These are phyloP conservation scores for Dinocampus coccinellae DNA, from an alignment of 2,888 invertebrate species.

Conservation along the genomic window DNA sequence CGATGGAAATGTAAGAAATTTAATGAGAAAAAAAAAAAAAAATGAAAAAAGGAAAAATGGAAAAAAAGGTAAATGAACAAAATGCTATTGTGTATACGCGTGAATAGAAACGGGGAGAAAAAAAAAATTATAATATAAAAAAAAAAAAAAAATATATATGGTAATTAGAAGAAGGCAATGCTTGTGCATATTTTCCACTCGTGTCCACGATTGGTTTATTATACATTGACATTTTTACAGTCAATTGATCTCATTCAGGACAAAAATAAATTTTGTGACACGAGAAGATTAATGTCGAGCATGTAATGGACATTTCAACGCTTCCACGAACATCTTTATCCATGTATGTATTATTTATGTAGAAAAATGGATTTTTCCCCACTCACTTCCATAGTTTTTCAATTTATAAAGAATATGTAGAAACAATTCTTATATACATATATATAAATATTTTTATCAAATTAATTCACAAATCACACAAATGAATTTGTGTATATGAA, in stretches of 20 bases:
- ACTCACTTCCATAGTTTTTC: not conserved
- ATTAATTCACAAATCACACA: not conserved
- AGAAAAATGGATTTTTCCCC: constrained; percentile 4
- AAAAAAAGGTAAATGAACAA: not conserved
- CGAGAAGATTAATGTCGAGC: constrained; percentile 25
- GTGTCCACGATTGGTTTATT: constrained; percentile 7
- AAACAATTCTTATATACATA: constrained; percentile 19
- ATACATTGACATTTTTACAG: not conserved
- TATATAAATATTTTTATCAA: not conserved
- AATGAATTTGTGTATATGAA: constrained; percentile 6
- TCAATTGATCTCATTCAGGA: constrained; percentile 22
- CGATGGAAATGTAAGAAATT: constrained; percentile 4
- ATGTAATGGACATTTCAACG: constrained; percentile 14
- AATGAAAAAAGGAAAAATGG: not conserved
- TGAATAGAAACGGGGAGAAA: not conserved
- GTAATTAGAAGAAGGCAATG: not conserved
- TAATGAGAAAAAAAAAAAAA: not conserved
- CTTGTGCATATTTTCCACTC: constrained; percentile 9
- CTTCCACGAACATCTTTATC: constrained; percentile 35
- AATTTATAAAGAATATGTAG: constrained; percentile 44
- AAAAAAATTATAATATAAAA: not conserved
- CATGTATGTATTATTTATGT: constrained; percentile 34
- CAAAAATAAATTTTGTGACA: constrained; percentile 27
- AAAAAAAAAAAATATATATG: not conserved
- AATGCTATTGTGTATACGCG: constrained; percentile 13